Evolutionary conservation across 37 sponge, comb jelly and placozoan species (phyloP).

Genomic region (Tethya wilhelma): DNA sequence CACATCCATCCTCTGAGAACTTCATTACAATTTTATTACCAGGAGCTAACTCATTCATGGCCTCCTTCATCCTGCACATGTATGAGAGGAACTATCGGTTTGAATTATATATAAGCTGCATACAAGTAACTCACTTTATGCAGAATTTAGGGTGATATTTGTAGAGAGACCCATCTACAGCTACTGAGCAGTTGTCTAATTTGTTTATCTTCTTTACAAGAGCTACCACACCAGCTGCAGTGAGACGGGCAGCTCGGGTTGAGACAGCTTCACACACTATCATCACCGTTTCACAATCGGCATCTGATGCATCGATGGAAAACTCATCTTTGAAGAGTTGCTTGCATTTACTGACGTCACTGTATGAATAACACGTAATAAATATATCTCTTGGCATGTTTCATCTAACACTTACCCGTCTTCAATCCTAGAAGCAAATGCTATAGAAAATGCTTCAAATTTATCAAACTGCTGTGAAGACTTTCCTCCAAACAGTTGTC

Average conservation of each 20-base stretch:
- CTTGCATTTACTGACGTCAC: constrained; percentile 21
- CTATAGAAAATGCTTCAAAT: constrained; percentile 54
- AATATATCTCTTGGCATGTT: no score
- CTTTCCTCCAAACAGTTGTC: constrained; percentile 72
- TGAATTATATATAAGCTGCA: background rate
- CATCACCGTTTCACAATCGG: constrained; percentile 65
- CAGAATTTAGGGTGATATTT: constrained; percentile 85
- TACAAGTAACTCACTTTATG: background rate
- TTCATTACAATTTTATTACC: constrained; percentile 74
- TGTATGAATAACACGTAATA: background rate
- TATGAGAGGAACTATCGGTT: background rate
- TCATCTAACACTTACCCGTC: constrained; percentile 65
- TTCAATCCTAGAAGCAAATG: constrained; percentile 59
- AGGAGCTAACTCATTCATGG: constrained; percentile 45
- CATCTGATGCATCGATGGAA: constrained; percentile 52
- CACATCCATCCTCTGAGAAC: constrained; percentile 87
- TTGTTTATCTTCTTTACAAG: constrained; percentile 77
- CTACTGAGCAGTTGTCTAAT: constrained; percentile 71
- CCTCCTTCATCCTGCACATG: constrained; percentile 24
- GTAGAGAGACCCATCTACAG: constrained; percentile 94
- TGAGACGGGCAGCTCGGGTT: constrained; percentile 85
- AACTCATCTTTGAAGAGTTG: constrained; percentile 28
- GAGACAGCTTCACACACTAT: constrained; percentile 86
- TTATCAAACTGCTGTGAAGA: constrained; percentile 45
- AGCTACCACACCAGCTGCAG: constrained; percentile 83